Conservation (phyloP, 2,797 vertebrate species). For the Odontamblyopus rebecca region DNA sequence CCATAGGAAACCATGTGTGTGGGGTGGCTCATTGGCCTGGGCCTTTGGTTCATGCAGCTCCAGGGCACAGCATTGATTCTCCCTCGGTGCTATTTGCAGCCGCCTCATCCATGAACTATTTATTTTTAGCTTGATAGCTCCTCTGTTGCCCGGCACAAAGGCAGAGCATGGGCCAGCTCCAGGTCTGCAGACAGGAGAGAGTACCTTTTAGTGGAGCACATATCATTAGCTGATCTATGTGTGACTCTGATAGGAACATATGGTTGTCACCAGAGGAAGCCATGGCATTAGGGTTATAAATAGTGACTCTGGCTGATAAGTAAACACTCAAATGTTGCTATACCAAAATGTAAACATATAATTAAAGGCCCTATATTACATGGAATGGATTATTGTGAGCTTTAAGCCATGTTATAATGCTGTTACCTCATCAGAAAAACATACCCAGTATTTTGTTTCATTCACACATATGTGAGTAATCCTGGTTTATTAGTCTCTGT, state of each 20-base stretch:
- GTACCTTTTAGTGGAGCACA: neutral
- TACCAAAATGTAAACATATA: neutral
- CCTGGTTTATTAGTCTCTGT: no score
- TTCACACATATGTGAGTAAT: no score
- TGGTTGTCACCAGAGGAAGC: conserved; percentile 7
- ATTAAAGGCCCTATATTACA: neutral
- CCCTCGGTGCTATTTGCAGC: conserved; percentile 52
- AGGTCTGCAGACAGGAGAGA: conserved; percentile 28
- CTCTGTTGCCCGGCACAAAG: conserved; percentile 50
- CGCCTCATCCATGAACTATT: conserved; percentile 60
- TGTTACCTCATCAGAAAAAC: no score
- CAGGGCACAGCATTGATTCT: conserved; percentile 64
- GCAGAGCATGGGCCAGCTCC: conserved; percentile 39
- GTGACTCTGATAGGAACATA: neutral
- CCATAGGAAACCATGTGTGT: conserved; percentile 43
- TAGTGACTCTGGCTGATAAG: neutral
- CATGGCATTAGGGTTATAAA: conserved; percentile 2
- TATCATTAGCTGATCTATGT: conserved; percentile 14
- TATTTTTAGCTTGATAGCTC: conserved; percentile 70
- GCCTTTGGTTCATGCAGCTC: conserved; percentile 52
- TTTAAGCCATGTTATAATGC: no score
- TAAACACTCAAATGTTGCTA: neutral
- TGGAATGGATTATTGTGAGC: no score
- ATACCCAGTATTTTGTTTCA: no score
- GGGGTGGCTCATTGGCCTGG: conserved; percentile 25